Conservation (phyloP, 2,888 invertebrate genomes). For the Nomada flava region DNA sequence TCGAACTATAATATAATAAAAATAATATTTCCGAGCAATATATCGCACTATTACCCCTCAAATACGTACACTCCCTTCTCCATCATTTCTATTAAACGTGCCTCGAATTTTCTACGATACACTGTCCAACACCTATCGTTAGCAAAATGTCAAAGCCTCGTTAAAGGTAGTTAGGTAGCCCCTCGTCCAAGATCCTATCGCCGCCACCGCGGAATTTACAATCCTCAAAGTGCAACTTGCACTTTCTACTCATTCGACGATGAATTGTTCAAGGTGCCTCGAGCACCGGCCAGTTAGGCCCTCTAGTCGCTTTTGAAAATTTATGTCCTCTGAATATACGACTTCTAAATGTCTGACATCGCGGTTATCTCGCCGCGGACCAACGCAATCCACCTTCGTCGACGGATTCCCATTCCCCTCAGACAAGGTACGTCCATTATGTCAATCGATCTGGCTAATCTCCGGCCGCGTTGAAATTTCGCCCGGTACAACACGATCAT, state of each 20-base stretch:
- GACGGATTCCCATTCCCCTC: constrained; percentile 22
- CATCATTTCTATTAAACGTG: no score
- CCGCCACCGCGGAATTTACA: constrained; percentile 39
- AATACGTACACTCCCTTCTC: no score
- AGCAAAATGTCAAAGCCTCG: constrained; percentile 47
- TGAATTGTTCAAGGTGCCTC: constrained; percentile 29
- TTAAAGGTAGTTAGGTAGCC: constrained; percentile 28
- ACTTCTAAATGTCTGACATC: constrained; percentile 29
- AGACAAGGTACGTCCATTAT: constrained; percentile 54
- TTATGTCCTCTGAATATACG: constrained; percentile 32
- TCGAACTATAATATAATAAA: no score
- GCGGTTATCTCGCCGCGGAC: constrained; percentile 15
- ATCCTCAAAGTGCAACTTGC: constrained; percentile 45
- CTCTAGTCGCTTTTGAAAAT: constrained; percentile 27
- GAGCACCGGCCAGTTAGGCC: not conserved
- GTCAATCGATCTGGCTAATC: constrained; percentile 40
- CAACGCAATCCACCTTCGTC: constrained; percentile 29
- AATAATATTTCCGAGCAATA: no score
- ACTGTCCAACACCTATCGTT: not conserved
- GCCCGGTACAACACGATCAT: constrained; percentile 6
- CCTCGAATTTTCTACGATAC: constrained; percentile 13
- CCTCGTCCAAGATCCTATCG: constrained; percentile 24
- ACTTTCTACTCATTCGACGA: constrained; percentile 52
- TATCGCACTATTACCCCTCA: no score
- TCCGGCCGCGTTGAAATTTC: constrained; percentile 29